Conservation (phyloP, 2,113 vertebrate genomes). For the Paradoxurus hermaphroditus region DNA sequence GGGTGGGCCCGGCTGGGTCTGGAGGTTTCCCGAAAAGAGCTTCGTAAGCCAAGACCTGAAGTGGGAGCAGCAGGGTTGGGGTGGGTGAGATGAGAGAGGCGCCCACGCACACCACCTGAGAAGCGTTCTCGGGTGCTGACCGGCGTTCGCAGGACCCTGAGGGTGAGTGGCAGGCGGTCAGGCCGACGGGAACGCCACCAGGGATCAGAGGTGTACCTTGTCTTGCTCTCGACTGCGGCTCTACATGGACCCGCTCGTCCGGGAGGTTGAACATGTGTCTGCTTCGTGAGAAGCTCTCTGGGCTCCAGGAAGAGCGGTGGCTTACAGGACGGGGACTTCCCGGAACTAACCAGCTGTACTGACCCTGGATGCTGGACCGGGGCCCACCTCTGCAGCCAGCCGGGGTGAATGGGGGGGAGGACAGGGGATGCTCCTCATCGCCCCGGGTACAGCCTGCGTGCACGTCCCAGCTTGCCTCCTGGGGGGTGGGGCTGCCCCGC, state of each 20-base stretch:
- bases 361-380: background rate
- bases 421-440: background rate
- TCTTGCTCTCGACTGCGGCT: background rate
- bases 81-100: background rate
- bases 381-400: background rate
- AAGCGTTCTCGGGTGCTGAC: accelerated
- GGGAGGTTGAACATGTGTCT: background rate
- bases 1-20: background rate
- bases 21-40: background rate
- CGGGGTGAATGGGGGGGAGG: background rate
- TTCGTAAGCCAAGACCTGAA: background rate
- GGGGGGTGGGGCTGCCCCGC: background rate
- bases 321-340: background rate
- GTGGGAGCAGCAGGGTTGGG: background rate
- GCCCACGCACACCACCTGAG: background rate
- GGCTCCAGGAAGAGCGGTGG: background rate
- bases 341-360: background rate
- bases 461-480: background rate
- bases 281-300: background rate
- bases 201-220: accelerated
- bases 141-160: background rate
- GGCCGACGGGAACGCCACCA: background rate
- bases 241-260: background rate
- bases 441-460: background rate
- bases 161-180: accelerated